phyloP scores from a whole-genome alignment of 2,797 vertebrate genomes.

The Rhinatrema bivittatum region DNA sequence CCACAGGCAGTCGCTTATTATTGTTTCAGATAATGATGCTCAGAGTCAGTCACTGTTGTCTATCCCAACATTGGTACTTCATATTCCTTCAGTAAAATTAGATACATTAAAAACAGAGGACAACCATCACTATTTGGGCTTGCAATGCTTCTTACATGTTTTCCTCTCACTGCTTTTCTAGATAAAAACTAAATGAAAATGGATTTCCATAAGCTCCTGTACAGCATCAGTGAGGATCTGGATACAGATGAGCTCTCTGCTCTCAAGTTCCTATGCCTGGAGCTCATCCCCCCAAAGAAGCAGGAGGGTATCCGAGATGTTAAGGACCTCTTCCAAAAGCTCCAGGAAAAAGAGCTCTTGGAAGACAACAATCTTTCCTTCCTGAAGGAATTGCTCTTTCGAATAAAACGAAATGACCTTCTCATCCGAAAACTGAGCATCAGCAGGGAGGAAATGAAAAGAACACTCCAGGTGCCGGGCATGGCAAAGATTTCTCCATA shows the following conservation, averaged over 20 bases:
- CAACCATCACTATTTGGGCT: no score
- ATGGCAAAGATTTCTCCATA: constrained; percentile 36
- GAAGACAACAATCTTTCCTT: constrained; percentile 17
- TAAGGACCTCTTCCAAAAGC: constrained; percentile 23
- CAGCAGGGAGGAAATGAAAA: constrained; percentile 21
- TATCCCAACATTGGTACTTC: no score
- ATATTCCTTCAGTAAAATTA: no score
- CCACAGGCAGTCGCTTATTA: no score
- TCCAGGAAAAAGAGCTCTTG: constrained; percentile 36
- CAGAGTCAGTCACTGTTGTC: no score
- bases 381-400: constrained; percentile 50
- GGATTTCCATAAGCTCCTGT: constrained; percentile 18
- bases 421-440: constrained; percentile 13
- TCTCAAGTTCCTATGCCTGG: constrained; percentile 52
- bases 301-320: constrained; percentile 33
- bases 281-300: constrained; percentile 25
- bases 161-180: constrained; percentile 7
- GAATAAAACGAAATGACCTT: constrained; percentile 31
- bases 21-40: no score
- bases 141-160: no score
- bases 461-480: constrained; percentile 8
- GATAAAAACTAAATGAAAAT: constrained; percentile 2
- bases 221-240: constrained; percentile 31
- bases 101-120: no score
- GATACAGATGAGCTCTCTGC: constrained; percentile 21